Conservation (phyloP, 2,888 invertebrate species). For the Ophion obscuratus region DNA sequence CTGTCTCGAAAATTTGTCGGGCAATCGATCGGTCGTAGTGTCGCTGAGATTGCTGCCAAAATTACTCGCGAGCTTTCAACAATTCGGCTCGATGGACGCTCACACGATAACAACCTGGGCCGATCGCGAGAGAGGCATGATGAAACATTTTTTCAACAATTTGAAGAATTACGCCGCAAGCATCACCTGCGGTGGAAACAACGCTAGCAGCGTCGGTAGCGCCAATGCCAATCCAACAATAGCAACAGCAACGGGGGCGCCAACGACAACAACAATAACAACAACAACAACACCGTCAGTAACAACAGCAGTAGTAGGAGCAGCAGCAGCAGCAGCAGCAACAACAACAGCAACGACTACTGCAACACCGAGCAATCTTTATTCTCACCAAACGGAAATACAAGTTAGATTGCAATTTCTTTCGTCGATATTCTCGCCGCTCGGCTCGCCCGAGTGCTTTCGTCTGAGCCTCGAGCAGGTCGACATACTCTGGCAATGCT, state of each 20-base stretch:
- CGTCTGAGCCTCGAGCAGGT: slow-evolving; percentile 94
- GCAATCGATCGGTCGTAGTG: slow-evolving; percentile 95
- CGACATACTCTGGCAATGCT: slow-evolving; percentile 95
- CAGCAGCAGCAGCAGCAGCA: slow-evolving; percentile 31
- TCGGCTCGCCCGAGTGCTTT: slow-evolving; percentile 95
- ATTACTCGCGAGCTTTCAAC: slow-evolving; percentile 95
- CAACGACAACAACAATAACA: too few relatives aligned
- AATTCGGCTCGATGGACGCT: slow-evolving; percentile 93
- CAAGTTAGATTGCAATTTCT: slow-evolving; percentile 96
- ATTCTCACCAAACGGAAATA: slow-evolving; percentile 93
- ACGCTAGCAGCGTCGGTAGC: slow-evolving; percentile 21
- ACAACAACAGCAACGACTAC: background rate
- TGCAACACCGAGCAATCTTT: slow-evolving; percentile 82
- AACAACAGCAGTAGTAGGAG: slow-evolving; percentile 59
- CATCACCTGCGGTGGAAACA: slow-evolving; percentile 38
- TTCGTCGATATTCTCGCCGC: slow-evolving; percentile 95
- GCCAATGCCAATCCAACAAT: too few relatives aligned
- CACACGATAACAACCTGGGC: slow-evolving; percentile 96
- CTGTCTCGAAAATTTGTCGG: slow-evolving; percentile 94
- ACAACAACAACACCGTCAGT: too few relatives aligned
- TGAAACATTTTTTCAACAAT: slow-evolving; percentile 96
- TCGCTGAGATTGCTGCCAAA: slow-evolving; percentile 95
- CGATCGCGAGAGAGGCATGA: slow-evolving; percentile 96
- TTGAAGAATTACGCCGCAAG: slow-evolving; percentile 88
- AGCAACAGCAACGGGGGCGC: background rate